Percentiles rank a stretch among this genome's conserved stretches.
These are phyloP conservation scores for Mustela nigripes DNA, from an alignment of 2,113 vertebrate genomes.

Conservation along the genomic window DNA sequence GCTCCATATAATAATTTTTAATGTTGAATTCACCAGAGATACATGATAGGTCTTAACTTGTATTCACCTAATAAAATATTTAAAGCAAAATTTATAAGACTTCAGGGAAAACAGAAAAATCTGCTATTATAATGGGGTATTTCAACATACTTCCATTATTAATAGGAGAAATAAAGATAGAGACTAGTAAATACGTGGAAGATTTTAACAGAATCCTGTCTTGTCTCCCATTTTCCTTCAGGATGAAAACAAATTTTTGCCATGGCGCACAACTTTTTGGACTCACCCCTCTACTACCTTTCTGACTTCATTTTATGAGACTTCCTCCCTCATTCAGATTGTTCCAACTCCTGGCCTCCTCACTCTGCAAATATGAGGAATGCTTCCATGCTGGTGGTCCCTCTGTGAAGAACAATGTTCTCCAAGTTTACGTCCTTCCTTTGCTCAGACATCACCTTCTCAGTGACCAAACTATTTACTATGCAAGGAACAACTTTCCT, in stretches of 20 bases:
- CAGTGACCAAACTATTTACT: not conserved
- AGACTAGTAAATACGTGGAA: not conserved
- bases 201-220: not conserved
- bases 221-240: not conserved
- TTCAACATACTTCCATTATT: not conserved
- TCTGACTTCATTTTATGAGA: not conserved
- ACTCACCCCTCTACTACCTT: not conserved
- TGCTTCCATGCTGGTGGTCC: not conserved
- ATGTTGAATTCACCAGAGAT: not conserved
- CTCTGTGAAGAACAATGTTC: not conserved
- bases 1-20: not conserved
- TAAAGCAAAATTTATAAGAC: not conserved
- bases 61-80: constrained; percentile 24
- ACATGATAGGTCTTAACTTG: not conserved
- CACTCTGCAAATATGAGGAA: not conserved
- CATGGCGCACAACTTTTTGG: not conserved
- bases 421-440: not conserved
- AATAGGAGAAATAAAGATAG: not conserved
- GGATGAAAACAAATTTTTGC: not conserved
- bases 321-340: not conserved
- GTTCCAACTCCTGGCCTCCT: not conserved
- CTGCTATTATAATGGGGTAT: not conserved
- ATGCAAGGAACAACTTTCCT: not conserved
- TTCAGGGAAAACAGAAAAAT: not conserved
- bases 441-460: not conserved